Evolutionary conservation across 2,888 invertebrate species (phyloP), one percentile per base, ranked within the genome.

Genomic region (Therioaphis trifolii): DNA sequence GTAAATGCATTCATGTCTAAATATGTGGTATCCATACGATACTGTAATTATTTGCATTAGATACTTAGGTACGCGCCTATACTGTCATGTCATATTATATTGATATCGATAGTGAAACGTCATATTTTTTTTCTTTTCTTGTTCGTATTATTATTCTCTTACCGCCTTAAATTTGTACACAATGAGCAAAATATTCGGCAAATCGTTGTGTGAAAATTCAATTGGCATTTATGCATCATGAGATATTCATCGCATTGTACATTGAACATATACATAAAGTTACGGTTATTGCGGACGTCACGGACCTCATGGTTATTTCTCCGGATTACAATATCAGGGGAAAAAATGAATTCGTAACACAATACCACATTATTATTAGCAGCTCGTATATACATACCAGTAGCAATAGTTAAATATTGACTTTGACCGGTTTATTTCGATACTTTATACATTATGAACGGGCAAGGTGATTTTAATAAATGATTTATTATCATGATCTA

Each of bases 271-370:
- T n/a, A 27, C 5, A 61, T 58, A 61, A 2, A 29, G 40, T 12
- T 66, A 66, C 40, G n/a, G n/a, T 66, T 68, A 21, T 68, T 40
- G 68, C 68, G 43, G 43, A 43, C 68, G 68, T 68, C 68, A 43
- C 68, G 68, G 43, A 21, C 68, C 40, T 43, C 68, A 43, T 43
- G 43, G 68, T 43, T 24, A 14, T 68, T 68, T 43, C 21, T 43
- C 24, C 21, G 68, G 68, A 43, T 43, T 68, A 43, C 18, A 68
- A 24, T 43, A n/a, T 68, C 63, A 29, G 29, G 21, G 43, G 11
- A 43, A 12, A 68, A 21, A 40, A 66, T 18, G 15, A 11, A 68
- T 68, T 24, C 15, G 12, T 11, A 43, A 68, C 43, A 68, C 68
- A 68, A 43, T 43, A 40, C 24, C 21, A 43, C 14, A 4, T 21